Evolutionary conservation across 2,888 invertebrate genomes (phyloP).

Genomic region (Nemapogon koenigi): DNA sequence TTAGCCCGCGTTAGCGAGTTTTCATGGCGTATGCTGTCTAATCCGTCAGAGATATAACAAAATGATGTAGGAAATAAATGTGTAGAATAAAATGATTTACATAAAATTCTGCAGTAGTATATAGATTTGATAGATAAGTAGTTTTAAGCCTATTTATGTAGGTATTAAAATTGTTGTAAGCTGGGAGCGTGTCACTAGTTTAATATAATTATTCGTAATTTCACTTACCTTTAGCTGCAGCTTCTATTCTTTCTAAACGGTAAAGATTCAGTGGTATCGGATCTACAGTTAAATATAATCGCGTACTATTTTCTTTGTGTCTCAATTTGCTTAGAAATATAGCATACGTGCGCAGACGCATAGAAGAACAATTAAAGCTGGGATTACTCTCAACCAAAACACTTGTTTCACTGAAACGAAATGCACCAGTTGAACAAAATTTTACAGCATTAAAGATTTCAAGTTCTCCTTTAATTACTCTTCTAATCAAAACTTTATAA

Average conservation of each 20-base stretch:
- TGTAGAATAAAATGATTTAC: too few species aligned
- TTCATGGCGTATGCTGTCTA: too few species aligned
- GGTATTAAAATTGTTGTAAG: too few species aligned
- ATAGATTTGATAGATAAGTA: too few species aligned
- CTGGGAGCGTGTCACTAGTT: too few species aligned
- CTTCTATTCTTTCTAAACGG: slow-evolving; percentile 43
- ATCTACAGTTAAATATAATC: slow-evolving; percentile 36
- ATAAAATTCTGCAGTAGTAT: too few species aligned
- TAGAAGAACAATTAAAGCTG: slow-evolving; percentile 27
- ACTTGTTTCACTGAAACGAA: slow-evolving; percentile 41
- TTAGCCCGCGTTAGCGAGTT: too few species aligned
- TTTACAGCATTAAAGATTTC: slow-evolving; percentile 36
- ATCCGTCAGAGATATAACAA: too few species aligned
- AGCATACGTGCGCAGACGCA: slow-evolving; percentile 40
- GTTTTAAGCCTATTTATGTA: too few species aligned
- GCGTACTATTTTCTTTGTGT: slow-evolving; percentile 19
- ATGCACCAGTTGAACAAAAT: slow-evolving; percentile 31
- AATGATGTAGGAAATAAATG: too few species aligned
- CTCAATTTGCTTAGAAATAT: slow-evolving; percentile 43
- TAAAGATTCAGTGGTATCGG: slow-evolving; percentile 40
- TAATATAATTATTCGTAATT: too few species aligned
- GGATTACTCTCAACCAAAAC: slow-evolving; percentile 35
- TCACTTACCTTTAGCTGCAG: slow-evolving; percentile 44
- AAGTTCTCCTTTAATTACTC: slow-evolving; percentile 50
- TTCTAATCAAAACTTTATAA: slow-evolving; percentile 47